These are phyloP conservation scores for Struthio camelus DNA, from an alignment of 2,113 vertebrate species.

Conservation along the genomic window DNA sequence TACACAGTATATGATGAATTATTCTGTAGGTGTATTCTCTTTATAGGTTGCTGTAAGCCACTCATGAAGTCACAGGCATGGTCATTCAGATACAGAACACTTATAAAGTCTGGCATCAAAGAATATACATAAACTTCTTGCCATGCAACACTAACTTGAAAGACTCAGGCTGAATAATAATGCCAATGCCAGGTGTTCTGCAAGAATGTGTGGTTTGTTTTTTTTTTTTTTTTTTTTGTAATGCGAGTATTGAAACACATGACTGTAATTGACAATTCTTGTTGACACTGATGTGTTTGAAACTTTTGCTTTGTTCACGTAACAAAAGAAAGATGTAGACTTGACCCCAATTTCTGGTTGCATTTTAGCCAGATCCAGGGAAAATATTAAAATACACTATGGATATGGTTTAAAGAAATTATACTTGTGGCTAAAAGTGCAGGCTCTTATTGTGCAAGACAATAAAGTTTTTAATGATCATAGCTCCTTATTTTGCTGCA, in stretches of 20 bases:
- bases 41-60: slow-evolving; percentile 66
- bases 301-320: slow-evolving; percentile 49
- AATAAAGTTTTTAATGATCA: slow-evolving; percentile 10
- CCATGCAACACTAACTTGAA: slow-evolving; percentile 65
- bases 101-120: slow-evolving; percentile 71
- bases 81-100: slow-evolving; percentile 66
- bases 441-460: neutral
- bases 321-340: slow-evolving; percentile 16
- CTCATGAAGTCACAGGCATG: slow-evolving; percentile 61
- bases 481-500: neutral
- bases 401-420: slow-evolving; percentile 12
- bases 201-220: no score
- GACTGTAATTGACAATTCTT: slow-evolving; percentile 55
- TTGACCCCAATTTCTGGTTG: neutral
- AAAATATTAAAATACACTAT: neutral
- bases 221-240: slow-evolving; percentile 6
- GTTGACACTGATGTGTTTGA: slow-evolving; percentile 45
- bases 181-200: slow-evolving; percentile 43
- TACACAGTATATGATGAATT: slow-evolving; percentile 45
- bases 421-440: neutral
- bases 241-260: slow-evolving; percentile 49
- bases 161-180: slow-evolving; percentile 68
- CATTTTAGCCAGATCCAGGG: neutral
- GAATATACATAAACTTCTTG: slow-evolving; percentile 63
- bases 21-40: slow-evolving; percentile 53